Evolutionary conservation across 2,113 vertebrate species (phyloP).

Genomic region (Galeopterus variegatus): DNA sequence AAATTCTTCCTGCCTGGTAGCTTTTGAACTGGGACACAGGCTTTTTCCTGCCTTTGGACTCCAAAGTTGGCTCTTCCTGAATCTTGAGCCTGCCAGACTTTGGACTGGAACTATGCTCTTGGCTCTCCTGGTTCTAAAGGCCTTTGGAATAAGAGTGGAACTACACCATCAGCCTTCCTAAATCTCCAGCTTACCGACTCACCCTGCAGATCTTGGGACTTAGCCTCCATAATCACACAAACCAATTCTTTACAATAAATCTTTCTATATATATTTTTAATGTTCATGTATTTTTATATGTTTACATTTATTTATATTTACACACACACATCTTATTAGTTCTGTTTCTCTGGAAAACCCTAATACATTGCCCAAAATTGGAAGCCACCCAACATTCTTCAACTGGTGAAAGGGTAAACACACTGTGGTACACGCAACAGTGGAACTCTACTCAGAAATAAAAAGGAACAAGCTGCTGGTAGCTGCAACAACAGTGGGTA

Average conservation of each 20-base stretch:
- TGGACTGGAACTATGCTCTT: neutral
- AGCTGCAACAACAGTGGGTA: neutral
- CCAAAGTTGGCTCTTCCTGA: neutral
- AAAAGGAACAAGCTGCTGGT: neutral
- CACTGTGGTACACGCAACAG: neutral
- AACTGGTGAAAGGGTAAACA: neutral
- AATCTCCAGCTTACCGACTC: neutral
- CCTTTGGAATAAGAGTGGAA: neutral
- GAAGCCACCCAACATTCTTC: neutral
- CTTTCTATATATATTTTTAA: neutral
- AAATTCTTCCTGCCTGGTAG: neutral
- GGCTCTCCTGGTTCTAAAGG: neutral
- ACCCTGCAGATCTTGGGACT: neutral
- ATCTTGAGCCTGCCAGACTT: neutral
- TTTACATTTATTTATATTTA: too few species aligned
- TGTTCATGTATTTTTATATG: too few species aligned
- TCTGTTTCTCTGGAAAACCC: neutral
- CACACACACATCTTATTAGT: neutral
- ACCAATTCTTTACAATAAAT: neutral
- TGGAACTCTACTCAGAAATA: slow-evolving; percentile 5
- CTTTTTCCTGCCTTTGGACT: neutral
- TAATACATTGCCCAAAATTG: neutral
- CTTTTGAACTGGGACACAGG: neutral
- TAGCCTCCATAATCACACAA: neutral
- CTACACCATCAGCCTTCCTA: neutral